These are phyloP conservation scores for Stomatorhinus walkeri DNA, from an alignment of 2,797 vertebrate genomes.

Conservation along the genomic window DNA sequence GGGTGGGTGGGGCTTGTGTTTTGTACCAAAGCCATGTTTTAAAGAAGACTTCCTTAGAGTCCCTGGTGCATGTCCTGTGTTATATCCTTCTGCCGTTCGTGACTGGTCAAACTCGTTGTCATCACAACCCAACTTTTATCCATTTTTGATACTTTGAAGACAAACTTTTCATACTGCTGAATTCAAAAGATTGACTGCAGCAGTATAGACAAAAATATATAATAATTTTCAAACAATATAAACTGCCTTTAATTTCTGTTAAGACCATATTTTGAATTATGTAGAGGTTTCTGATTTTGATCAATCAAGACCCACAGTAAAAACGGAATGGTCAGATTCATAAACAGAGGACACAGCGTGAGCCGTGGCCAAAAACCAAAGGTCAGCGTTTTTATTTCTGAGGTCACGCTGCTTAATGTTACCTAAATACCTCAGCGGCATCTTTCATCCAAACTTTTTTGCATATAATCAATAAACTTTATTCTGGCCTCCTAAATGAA, in stretches of 20 bases:
- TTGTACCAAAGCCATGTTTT: background rate
- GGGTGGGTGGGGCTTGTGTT: background rate
- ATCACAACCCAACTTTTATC: background rate
- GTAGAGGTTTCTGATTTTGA: background rate
- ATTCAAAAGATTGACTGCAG: background rate
- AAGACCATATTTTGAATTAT: background rate
- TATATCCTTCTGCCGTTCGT: background rate
- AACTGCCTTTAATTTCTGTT: background rate
- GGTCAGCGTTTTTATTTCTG: background rate
- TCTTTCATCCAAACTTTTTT: background rate
- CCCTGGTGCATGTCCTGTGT: background rate
- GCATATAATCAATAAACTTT: slow-evolving; percentile 13
- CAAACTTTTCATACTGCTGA: background rate
- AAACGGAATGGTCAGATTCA: background rate
- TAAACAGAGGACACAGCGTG: background rate
- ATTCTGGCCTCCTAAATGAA: slow-evolving; percentile 20
- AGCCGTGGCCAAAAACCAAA: background rate
- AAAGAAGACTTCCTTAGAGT: background rate
- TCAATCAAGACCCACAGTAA: background rate
- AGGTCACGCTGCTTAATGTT: background rate
- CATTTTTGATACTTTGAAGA: background rate
- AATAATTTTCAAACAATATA: background rate
- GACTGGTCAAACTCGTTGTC: background rate
- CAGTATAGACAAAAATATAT: background rate
- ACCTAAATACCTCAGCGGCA: background rate